Evolutionary conservation across 2,888 invertebrate species (phyloP).

Genomic region (Drosophila ezoana): DNA sequence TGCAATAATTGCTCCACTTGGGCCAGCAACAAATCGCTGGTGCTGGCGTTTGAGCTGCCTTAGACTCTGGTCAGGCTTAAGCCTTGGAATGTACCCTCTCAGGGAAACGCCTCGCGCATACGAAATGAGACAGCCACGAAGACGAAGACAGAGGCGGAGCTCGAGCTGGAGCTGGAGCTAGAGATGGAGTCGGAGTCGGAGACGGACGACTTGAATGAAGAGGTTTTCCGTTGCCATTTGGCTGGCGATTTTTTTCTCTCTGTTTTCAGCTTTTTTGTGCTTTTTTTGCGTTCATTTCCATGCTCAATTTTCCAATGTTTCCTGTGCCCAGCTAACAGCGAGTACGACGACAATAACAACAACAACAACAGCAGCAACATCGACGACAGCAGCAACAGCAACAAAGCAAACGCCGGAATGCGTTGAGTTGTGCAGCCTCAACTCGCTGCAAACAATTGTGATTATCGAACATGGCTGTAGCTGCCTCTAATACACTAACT

Average conservation of each 20-base stretch:
- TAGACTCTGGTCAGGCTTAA: conserved; percentile 29
- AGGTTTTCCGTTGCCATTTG: conserved; percentile 76
- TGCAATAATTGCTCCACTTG: conserved; percentile 82
- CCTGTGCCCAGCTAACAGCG: conserved; percentile 71
- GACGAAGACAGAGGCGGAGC: conserved; percentile 27
- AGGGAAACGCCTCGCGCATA: conserved; percentile 70
- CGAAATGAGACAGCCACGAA: conserved; percentile 73
- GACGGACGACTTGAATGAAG: conserved; percentile 74
- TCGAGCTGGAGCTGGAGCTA: conserved; percentile 1
- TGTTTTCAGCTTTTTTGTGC: conserved; percentile 30
- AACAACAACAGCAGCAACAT: conserved; percentile 35
- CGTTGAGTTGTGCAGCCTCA: conserved; percentile 63
- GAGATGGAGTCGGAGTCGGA: conserved; percentile 14
- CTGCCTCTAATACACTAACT: conserved; percentile 36
- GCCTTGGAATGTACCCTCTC: conserved; percentile 53
- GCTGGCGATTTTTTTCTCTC: conserved; percentile 56
- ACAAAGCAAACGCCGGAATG: conserved; percentile 62
- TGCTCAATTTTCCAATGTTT: conserved; percentile 81
- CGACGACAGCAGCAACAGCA: conserved; percentile 46
- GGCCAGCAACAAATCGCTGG: conserved; percentile 62
- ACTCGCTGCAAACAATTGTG: conserved; percentile 81
- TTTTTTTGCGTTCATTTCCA: conserved; percentile 72
- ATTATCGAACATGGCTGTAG: conserved; percentile 70
- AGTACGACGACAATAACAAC: conserved; percentile 41
- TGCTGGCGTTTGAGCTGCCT: conserved; percentile 34